Base-by-base conservation (phyloP, 2,888 invertebrate genomes). In the Tiphia femorata region DNA sequence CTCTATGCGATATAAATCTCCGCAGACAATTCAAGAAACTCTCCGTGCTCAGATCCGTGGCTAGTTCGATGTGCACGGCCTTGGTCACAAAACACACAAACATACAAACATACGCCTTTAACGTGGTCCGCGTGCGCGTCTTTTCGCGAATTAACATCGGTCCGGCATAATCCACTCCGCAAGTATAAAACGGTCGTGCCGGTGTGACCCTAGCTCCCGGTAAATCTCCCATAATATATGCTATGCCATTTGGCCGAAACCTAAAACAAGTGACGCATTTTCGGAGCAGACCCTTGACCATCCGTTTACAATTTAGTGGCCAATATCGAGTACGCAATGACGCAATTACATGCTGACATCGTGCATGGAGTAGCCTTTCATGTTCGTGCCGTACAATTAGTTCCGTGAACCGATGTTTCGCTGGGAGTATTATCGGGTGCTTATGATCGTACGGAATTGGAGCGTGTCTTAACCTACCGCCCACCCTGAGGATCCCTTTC, bases 11-110 rank as follows among this genome's bases (percentile, higher is more conserved):
- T 1, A 52, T 46, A 30, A 61, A 57, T 40, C 57, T 35, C 8
- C 41, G 37, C 1, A 61, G 38, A 27, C 49, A 61, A 29, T 61
- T 56, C 16, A 57, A 10, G 19, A 61, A 61, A 12, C 52, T 44
- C 3, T 48, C 33, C 1, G 52, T 56, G 5, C 33, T 44, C 21
- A 56, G n/a, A 21, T 60, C 56, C 8, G 27, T 38, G 29, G 55
- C 60, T 25, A 60, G 37, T 37, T 60, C 56, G 0, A 60, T 33
- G 23, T 56, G 56, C 20, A 48, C 42, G 7, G 60, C 60, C 41
- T 54, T 54, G 2, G 56, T 56, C 7, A 49, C 27, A 20, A 60
- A 46, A 21, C 55, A 51, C n/a, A 51, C 56, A 25, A 60, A 60
- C 2, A 60, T 37, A 33, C 55, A 56, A 2, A 53, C 4, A 21